Base-by-base conservation (phyloP, 2,113 vertebrate genomes). In the Sebastes fasciatus region DNA sequence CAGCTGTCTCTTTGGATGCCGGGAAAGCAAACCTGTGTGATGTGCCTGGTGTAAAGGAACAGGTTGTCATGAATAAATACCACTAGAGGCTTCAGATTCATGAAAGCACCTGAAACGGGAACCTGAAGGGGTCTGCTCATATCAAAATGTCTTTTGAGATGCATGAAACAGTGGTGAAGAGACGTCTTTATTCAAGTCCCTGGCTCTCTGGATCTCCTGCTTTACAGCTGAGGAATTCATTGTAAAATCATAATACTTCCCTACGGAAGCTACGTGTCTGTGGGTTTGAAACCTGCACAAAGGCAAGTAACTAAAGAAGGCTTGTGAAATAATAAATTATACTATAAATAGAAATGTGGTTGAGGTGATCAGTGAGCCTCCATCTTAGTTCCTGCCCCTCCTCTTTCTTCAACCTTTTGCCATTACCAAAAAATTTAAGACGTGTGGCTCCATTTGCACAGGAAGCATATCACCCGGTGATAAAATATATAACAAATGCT, bases 1-100 rank as follows among this genome's bases (percentile, higher is more conserved):
- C 87, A 90, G 84, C 88, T 84, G 85, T 85, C 86, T 88, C 77
- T 89, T 82, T 75, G 83, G 81, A 85, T 86, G 69, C 81, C 62
- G 74, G 79, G 43, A 77, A 83, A 73, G 79, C 74, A 83, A 83
- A 79, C 57, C 64, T 14, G 77, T 86, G 82, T 85, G 88, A 91
- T 85, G 79, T 76, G 85, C 71, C 68, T 70, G 65, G 43, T 77
- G 79, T 80, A 86, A 82, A 86, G 68, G 81, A 86, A 74, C 64
- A 82, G 84, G 74, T 75, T 89, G 67, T 78, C 88, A 83, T 80
- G 84, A 88, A 90, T 83, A 88, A 83, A 85, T 49, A 68, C 67
- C 75, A 83, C 82, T 14, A 70, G 84, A 77, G 85, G 80, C 79
- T 81, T 86, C 48, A 67, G 79, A 82, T 72, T 60, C 76, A 69